A percentile compares a stretch with the other conserved stretches of the same genome.
Evolutionary conservation across 2,888 invertebrate species (phyloP).

Genomic region (Aleiodes leptofemur): DNA sequence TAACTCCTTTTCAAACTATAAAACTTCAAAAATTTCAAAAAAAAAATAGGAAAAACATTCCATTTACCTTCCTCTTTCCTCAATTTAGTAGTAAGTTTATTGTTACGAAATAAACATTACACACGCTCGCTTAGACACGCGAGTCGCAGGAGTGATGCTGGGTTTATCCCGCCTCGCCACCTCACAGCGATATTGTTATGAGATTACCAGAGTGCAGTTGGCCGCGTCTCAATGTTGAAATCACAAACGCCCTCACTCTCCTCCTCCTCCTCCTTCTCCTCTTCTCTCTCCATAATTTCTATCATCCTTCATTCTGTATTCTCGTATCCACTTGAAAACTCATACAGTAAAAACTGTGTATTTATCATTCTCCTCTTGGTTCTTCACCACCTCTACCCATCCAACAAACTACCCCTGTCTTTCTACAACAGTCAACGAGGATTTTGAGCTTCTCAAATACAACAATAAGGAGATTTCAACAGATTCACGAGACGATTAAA

Average conservation of each 20-base stretch:
- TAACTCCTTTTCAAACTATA: too few species aligned
- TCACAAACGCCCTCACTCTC: conserved; percentile 49
- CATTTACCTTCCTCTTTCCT: conserved; percentile 11
- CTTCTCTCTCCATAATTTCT: conserved; percentile 14
- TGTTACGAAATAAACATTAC: conserved; percentile 48
- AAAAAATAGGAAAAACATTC: background rate
- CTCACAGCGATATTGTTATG: conserved; percentile 79
- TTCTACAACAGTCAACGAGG: conserved; percentile 6
- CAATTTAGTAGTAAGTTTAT: conserved; percentile 34
- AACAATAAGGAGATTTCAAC: conserved; percentile 32
- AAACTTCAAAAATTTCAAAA: too few species aligned
- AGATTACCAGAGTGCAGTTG: conserved; percentile 83
- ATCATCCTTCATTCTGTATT: conserved; percentile 38
- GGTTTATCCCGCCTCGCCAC: conserved; percentile 73
- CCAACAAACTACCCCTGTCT: conserved; percentile 16
- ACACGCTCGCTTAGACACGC: conserved; percentile 48
- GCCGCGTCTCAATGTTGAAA: conserved; percentile 78
- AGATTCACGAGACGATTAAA: conserved; percentile 28
- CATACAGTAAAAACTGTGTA: conserved; percentile 27
- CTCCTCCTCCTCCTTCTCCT: background rate
- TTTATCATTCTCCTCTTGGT: conserved; percentile 1
- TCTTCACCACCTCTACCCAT: conserved; percentile 40
- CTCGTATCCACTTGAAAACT: conserved; percentile 44
- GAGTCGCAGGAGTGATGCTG: conserved; percentile 53
- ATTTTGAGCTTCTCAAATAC: conserved; percentile 25